Base-by-base conservation (phyloP, 2,888 invertebrate genomes). In the Heliconius sara region DNA sequence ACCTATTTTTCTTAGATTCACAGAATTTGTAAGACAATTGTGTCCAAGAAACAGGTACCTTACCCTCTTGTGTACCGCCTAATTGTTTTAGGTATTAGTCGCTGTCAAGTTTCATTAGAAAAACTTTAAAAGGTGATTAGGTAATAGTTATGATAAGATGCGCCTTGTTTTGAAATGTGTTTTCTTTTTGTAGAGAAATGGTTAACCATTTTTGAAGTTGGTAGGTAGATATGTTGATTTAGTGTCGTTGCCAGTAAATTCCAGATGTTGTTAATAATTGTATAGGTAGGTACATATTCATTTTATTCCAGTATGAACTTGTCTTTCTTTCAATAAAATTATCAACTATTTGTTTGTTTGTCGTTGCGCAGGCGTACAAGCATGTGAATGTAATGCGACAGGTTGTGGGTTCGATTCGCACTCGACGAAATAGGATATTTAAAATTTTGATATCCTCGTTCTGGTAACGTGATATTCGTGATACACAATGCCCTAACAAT, bases 41-140 rank as follows among this genome's bases (percentile, higher is more conserved):
- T n/a, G 43, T 22, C 25, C n/a, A 22, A 13, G 43, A 13, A 47
- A 72, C 34, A 79, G 79, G 79, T 79, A 79, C 39, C 34, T 57
- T 12, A 13, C 43, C 68, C 43, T 12, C 9, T 66, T 47, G 25
- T 27, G 22, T 65, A 65, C 25, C 5, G 10, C 25, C 70, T 76
- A 47, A 79, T 79, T 71, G 79, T 76, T 30, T 34, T 39, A n/a
- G 25, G 22, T 76, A 71, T 79, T 76, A 71, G 70, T 71, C 19
- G 72, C 30, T 57, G 57, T 43, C 27, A 30, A 70, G 43, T 79
- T 79, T 76, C 76, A 65, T 71, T 77, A 70, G 67, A 72, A 72
- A 72, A 73, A 25, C 57, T 72, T 75, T 52, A 75, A 52, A 67
- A 68, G 65, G 10, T 60, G 63, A 78, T 78, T 57, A 70, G n/a